Evolutionary conservation across 2,888 invertebrate genomes (phyloP).

Genomic region (Callinectes sapidus): DNA sequence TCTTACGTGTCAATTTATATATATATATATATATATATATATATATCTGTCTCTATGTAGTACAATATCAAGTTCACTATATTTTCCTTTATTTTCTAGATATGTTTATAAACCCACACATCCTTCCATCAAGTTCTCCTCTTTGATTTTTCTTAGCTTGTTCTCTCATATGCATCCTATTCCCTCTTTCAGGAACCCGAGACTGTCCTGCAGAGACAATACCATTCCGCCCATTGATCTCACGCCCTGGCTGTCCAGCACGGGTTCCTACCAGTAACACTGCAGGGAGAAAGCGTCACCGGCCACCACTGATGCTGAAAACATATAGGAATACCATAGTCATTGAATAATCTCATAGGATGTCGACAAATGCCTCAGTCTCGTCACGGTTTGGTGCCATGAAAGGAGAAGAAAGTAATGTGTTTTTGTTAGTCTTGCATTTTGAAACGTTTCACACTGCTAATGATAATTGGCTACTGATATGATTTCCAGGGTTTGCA

Average conservation of each 20-base stretch:
- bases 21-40: too few species aligned
- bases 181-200: slow-evolving; percentile 57
- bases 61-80: background rate
- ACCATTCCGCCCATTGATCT: slow-evolving; percentile 66
- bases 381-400: background rate
- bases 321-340: background rate
- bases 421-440: too few species aligned
- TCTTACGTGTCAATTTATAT: too few species aligned
- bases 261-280: background rate
- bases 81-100: background rate
- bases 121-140: background rate
- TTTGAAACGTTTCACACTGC: too few species aligned
- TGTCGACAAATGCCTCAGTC: background rate
- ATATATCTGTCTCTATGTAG: too few species aligned
- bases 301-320: background rate
- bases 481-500: too few species aligned
- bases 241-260: slow-evolving; percentile 50
- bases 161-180: background rate
- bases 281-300: background rate
- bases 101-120: background rate
- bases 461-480: too few species aligned
- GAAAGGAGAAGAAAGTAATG: background rate
- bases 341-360: background rate
- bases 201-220: slow-evolving; percentile 51
- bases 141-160: background rate